Conservation (phyloP, 2,888 invertebrate genomes). For the Chrysopilus asiliformis region DNA sequence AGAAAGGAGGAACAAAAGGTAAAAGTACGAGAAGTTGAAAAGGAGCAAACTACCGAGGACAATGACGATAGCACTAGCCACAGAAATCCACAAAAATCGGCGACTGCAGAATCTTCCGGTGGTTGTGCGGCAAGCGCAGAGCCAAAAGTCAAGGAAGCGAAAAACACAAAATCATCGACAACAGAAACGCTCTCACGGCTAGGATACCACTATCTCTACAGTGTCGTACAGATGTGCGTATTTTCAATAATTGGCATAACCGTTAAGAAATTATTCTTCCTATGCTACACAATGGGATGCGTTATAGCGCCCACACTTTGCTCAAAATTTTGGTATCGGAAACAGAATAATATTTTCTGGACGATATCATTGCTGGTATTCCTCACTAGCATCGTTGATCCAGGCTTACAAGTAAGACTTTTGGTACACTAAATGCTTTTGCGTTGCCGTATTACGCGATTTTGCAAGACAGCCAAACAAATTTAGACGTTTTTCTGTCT, state of each 20-base stretch:
- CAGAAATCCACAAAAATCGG: background rate
- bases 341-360: constrained; percentile 34
- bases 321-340: constrained; percentile 42
- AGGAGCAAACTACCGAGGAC: background rate
- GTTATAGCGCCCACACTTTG: constrained; percentile 55
- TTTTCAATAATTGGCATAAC: constrained; percentile 38
- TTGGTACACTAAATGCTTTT: constrained; percentile 8
- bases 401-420: constrained; percentile 26
- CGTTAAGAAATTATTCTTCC: constrained; percentile 31
- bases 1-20: constrained; percentile 17
- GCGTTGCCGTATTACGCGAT: too few relatives aligned
- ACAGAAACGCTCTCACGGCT: constrained; percentile 9
- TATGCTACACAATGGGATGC: constrained; percentile 34
- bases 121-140: too few relatives aligned
- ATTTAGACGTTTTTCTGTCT: too few relatives aligned
- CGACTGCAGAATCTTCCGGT: background rate
- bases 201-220: constrained; percentile 43
- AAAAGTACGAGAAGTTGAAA: background rate
- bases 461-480: too few relatives aligned
- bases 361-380: constrained; percentile 37
- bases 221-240: constrained; percentile 53
- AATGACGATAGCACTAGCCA: background rate
- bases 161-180: constrained; percentile 7
- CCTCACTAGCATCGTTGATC: constrained; percentile 36
- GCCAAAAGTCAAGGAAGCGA: constrained; percentile 2